Conservation (phyloP, 2,797 vertebrate species). For the Acrossocheilus wenchowensis region DNA sequence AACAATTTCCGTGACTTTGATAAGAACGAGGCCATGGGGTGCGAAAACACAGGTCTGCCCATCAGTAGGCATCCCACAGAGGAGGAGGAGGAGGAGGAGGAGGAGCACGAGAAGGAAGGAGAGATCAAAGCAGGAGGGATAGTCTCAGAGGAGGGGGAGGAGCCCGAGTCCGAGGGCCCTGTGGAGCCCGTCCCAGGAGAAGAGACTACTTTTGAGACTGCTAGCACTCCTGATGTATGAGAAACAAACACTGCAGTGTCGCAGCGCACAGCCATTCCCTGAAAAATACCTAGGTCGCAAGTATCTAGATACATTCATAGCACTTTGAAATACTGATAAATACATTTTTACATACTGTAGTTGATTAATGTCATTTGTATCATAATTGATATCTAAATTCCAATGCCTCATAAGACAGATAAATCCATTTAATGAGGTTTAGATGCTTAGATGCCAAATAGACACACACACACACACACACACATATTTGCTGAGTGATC, state of each 20-base stretch:
- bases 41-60: conserved; percentile 15
- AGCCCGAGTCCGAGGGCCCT: conserved; percentile 3
- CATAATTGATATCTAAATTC: background rate
- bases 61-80: conserved; percentile 38
- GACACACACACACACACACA: background rate
- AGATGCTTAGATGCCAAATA: background rate
- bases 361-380: conserved; percentile 4
- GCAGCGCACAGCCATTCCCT: background rate
- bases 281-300: background rate
- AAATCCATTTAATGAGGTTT: background rate
- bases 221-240: conserved; percentile 1
- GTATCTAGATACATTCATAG: background rate
- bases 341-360: background rate
- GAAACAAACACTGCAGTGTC: background rate
- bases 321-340: background rate
- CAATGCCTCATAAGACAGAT: background rate
- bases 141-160: conserved; percentile 1
- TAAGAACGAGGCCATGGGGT: conserved; percentile 49
- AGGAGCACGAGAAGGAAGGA: background rate
- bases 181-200: conserved; percentile 25
- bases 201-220: conserved; percentile 12
- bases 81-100: background rate
- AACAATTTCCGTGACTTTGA: conserved; percentile 74
- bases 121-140: conserved; percentile 19
- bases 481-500: background rate